phyloP scores from a whole-genome alignment of 2,888 invertebrate genomes.

The Heliconius erato region DNA sequence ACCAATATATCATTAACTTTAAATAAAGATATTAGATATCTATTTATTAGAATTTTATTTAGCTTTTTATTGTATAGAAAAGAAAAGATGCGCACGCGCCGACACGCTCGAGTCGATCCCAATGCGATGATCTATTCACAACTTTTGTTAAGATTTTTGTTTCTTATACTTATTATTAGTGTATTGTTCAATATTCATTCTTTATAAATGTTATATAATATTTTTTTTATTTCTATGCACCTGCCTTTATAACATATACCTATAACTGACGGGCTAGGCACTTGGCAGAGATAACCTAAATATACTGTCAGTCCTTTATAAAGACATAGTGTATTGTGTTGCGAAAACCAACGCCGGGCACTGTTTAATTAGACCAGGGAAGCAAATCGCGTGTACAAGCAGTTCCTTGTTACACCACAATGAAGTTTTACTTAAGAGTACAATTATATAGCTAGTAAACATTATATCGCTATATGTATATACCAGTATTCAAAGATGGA shows the following conservation, averaged over 20 bases:
- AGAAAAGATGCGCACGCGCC: conserved; percentile 21
- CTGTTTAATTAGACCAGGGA: not conserved
- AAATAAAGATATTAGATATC: not conserved
- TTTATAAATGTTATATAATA: no score
- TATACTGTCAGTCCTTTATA: not conserved
- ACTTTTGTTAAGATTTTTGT: not conserved
- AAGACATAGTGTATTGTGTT: not conserved
- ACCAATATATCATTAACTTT: conserved; percentile 5
- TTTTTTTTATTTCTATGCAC: no score
- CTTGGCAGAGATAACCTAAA: no score
- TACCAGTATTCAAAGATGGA: not conserved
- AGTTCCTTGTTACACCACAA: not conserved
- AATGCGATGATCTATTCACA: conserved; percentile 10
- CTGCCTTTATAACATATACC: no score
- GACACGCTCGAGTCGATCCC: not conserved
- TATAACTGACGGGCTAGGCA: no score
- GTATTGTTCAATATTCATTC: not conserved
- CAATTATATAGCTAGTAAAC: not conserved
- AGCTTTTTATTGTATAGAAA: conserved; percentile 5
- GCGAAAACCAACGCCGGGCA: not conserved
- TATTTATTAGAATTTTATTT: conserved; percentile 3
- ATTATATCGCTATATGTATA: not conserved
- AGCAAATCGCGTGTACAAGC: not conserved
- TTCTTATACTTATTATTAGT: not conserved
- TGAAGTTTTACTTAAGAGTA: not conserved